A percentile compares a stretch with the other conserved stretches of the same genome.
phyloP scores from a whole-genome alignment of 2,888 invertebrate genomes.

The Drosophila affinis region DNA sequence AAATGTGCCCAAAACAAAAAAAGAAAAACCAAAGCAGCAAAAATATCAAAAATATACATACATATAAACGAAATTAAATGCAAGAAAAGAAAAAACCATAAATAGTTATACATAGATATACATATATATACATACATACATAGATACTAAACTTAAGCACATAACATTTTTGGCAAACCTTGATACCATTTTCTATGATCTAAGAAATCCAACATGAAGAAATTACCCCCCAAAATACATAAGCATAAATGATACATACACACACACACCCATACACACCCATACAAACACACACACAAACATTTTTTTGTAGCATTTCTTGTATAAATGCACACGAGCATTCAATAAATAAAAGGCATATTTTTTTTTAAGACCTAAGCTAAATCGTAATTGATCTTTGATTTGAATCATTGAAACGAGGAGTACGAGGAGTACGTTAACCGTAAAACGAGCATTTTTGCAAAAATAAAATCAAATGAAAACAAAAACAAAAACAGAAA shows the following conservation, averaged over 20 bases:
- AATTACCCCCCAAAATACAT: constrained; percentile 7
- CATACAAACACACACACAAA: constrained; percentile 31
- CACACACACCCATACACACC: constrained; percentile 26
- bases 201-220: constrained; percentile 44
- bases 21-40: constrained; percentile 59
- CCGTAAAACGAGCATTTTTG: constrained; percentile 10
- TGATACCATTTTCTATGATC: constrained; percentile 50
- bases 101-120: constrained; percentile 30
- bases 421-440: background rate
- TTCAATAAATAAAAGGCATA: constrained; percentile 30
- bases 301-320: constrained; percentile 67
- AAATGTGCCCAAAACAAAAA: constrained; percentile 59
- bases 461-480: constrained; percentile 45
- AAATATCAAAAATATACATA: constrained; percentile 70
- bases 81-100: constrained; percentile 30
- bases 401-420: constrained; percentile 9
- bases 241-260: constrained; percentile 13
- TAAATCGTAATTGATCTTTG: constrained; percentile 26
- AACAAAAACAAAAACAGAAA: constrained; percentile 34
- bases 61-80: constrained; percentile 47
- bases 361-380: constrained; percentile 35
- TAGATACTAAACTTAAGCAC: constrained; percentile 63
- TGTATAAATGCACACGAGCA: constrained; percentile 56
- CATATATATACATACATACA: constrained; percentile 28
- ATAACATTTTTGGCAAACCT: constrained; percentile 62